phyloP scores from a whole-genome alignment of 2,888 invertebrate species.

The Prenolepis imparis region DNA sequence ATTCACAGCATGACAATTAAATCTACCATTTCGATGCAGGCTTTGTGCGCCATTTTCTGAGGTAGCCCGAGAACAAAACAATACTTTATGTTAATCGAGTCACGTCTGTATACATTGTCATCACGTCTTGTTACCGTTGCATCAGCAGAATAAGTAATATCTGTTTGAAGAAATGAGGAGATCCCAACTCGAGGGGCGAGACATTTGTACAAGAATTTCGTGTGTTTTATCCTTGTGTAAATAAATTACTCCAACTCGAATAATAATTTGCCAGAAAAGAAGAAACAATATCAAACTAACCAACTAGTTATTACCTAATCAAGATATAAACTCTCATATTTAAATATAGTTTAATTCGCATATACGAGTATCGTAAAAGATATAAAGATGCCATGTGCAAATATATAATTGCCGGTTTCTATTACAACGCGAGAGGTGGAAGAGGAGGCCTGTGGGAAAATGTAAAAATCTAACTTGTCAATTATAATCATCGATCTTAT shows the following conservation, averaged over 20 bases:
- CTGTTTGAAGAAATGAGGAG: conserved; percentile 68
- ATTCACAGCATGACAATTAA: conserved; percentile 57
- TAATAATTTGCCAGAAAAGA: conserved; percentile 35
- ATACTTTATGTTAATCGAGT: conserved; percentile 75
- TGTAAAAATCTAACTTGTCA: conserved; percentile 25
- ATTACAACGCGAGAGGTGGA: neutral
- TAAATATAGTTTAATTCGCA: neutral
- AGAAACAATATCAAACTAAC: neutral
- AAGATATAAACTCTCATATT: neutral
- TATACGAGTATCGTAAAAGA: neutral
- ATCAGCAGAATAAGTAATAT: conserved; percentile 73
- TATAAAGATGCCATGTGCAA: neutral
- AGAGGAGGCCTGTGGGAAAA: neutral
- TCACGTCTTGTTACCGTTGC: conserved; percentile 77
- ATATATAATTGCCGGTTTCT: neutral
- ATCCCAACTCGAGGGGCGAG: conserved; percentile 67
- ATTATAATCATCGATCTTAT: conserved; percentile 23
- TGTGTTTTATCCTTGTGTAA: conserved; percentile 18
- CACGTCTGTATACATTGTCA: conserved; percentile 76
- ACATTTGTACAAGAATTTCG: conserved; percentile 60
- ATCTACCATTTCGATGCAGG: conserved; percentile 63
- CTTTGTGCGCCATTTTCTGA: conserved; percentile 60
- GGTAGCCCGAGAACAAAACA: conserved; percentile 69
- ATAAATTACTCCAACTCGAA: conserved; percentile 29
- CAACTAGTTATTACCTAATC: neutral